phyloP scores from a whole-genome alignment of 2,888 invertebrate genomes.

The Himalopsyche anomala region DNA sequence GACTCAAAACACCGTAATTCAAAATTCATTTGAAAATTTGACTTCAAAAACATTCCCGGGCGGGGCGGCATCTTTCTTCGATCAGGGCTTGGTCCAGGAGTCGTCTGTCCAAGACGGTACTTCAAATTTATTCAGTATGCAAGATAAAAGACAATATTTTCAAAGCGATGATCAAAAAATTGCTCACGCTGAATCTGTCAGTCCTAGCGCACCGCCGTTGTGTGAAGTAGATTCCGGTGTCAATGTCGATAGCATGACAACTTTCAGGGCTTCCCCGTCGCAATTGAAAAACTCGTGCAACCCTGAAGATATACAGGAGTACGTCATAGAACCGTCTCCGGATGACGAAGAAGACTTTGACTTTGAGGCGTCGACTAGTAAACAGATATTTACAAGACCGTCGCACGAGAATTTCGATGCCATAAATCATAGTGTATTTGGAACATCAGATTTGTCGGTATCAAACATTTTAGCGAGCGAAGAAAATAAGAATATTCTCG shows the following conservation, averaged over 20 bases:
- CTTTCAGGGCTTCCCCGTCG: neutral
- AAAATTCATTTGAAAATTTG: too few relatives aligned
- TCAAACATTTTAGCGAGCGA: slow-evolving; percentile 2
- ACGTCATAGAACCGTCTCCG: neutral
- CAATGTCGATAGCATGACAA: neutral
- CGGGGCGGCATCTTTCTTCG: too few relatives aligned
- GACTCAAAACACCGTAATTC: too few relatives aligned
- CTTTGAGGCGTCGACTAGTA: neutral
- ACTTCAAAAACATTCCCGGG: too few relatives aligned
- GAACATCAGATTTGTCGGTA: neutral
- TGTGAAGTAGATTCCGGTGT: too few relatives aligned
- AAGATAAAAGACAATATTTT: too few relatives aligned
- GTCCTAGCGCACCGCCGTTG: too few relatives aligned
- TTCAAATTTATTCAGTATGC: too few relatives aligned
- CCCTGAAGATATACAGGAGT: neutral
- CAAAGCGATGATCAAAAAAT: too few relatives aligned
- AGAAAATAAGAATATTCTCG: neutral
- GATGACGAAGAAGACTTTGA: neutral
- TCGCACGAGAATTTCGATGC: neutral
- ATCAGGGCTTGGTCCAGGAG: too few relatives aligned
- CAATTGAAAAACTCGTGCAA: neutral
- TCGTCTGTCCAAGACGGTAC: too few relatives aligned
- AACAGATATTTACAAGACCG: neutral
- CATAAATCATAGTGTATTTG: neutral
- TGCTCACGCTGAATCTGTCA: too few relatives aligned